These are phyloP conservation scores for Corapipo altera DNA, from an alignment of 2,113 vertebrate genomes.

Conservation along the genomic window DNA sequence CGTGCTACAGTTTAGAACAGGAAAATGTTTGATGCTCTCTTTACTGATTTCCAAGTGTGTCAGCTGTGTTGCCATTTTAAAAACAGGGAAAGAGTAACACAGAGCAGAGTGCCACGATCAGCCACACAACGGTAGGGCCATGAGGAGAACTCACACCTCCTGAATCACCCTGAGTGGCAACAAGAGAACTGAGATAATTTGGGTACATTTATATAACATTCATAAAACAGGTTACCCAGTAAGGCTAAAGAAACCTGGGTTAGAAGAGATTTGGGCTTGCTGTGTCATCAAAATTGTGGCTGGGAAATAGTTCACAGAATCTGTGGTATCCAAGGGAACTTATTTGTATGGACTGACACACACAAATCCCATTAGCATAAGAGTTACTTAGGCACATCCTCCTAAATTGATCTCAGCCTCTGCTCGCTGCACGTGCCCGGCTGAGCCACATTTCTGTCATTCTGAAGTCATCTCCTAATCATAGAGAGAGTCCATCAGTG, in stretches of 20 bases:
- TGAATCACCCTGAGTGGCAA: not conserved
- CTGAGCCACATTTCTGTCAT: not conserved
- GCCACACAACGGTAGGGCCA: not conserved
- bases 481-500: not conserved
- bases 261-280: not conserved
- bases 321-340: not conserved
- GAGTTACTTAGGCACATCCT: not conserved
- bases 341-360: not conserved
- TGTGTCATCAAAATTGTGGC: not conserved
- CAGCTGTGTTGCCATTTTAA: not conserved
- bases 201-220: not conserved
- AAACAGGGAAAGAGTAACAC: not conserved
- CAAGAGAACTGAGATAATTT: not conserved
- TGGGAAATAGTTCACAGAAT: not conserved
- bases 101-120: not conserved
- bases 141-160: not conserved
- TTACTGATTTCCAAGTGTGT: not conserved
- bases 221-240: not conserved
- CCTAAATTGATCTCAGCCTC: not conserved
- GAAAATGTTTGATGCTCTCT: not conserved
- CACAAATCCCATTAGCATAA: not conserved
- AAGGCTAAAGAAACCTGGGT: not conserved
- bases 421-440: not conserved
- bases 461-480: not conserved
- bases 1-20: not conserved